Evolutionary conservation across 1,140 invertebrate genomes (phyloP).

Genomic region (Calephelis virginiensis): DNA sequence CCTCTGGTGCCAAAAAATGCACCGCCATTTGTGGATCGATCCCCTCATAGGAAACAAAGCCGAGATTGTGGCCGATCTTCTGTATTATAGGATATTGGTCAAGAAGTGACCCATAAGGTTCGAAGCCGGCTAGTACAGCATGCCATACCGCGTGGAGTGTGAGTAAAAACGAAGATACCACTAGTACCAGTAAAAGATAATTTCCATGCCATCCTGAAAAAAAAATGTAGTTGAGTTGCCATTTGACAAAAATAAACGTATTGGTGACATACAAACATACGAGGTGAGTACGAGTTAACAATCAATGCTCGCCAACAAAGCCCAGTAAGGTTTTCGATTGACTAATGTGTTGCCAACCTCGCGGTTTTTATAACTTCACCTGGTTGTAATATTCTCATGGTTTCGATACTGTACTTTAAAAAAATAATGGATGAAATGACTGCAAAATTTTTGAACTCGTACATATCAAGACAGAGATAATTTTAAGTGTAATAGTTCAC

Average conservation of each 20-base stretch:
- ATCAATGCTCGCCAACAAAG: no score
- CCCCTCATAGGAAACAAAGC: constrained; percentile 53
- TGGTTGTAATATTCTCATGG: no score
- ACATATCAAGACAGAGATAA: no score
- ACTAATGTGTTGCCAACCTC: no score
- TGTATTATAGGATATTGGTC: constrained; percentile 48
- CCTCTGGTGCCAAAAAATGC: constrained; percentile 83
- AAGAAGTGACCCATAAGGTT: constrained; percentile 53
- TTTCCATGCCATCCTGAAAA: constrained; percentile 57
- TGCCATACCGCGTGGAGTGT: constrained; percentile 58
- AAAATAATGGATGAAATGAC: no score
- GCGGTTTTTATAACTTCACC: no score
- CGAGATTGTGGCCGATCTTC: constrained; percentile 59
- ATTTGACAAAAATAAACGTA: no score
- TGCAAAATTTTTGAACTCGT: no score
- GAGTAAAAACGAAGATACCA: constrained; percentile 56
- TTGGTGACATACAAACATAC: no score
- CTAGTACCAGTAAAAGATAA: constrained; percentile 47
- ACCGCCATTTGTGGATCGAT: constrained; percentile 80
- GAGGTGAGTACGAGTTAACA: background rate
- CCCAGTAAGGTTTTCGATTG: no score
- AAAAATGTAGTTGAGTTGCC: background rate
- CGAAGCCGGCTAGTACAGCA: constrained; percentile 46
- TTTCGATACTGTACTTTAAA: no score
- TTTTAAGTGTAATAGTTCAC: no score